These are phyloP conservation scores for Bombus balteatus DNA, from an alignment of 1,140 invertebrate genomes.

Conservation along the genomic window DNA sequence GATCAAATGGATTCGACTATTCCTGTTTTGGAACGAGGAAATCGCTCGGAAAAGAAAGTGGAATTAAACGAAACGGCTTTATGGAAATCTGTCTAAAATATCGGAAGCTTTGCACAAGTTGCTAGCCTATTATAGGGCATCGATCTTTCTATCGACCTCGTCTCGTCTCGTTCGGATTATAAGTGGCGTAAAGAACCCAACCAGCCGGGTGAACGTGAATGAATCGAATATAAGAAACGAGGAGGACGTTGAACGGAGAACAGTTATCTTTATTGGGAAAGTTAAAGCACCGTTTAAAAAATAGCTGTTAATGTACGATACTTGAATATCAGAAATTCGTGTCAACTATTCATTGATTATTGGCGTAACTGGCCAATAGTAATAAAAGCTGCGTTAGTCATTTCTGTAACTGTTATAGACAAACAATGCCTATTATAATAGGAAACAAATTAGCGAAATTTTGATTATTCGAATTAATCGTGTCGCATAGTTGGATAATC, in stretches of 20 bases:
- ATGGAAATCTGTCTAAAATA: neutral
- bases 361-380: too few relatives aligned
- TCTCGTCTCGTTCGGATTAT: neutral
- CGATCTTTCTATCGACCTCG: neutral
- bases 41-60: neutral
- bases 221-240: constrained; percentile 1
- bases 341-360: too few relatives aligned
- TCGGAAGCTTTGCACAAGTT: neutral
- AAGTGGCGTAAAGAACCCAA: neutral
- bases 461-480: neutral
- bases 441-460: neutral
- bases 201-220: neutral
- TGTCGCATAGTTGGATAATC: neutral
- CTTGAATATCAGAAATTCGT: neutral
- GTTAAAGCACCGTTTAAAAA: neutral
- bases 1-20: neutral
- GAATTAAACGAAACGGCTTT: neutral
- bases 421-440: neutral
- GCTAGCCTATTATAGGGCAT: neutral
- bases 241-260: neutral
- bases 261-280: neutral
- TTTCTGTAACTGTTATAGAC: neutral
- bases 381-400: neutral
- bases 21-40: neutral
- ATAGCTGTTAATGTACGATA: neutral